These are phyloP conservation scores for Mythimna lalbum DNA, from an alignment of 2,888 invertebrate genomes.

Conservation along the genomic window DNA sequence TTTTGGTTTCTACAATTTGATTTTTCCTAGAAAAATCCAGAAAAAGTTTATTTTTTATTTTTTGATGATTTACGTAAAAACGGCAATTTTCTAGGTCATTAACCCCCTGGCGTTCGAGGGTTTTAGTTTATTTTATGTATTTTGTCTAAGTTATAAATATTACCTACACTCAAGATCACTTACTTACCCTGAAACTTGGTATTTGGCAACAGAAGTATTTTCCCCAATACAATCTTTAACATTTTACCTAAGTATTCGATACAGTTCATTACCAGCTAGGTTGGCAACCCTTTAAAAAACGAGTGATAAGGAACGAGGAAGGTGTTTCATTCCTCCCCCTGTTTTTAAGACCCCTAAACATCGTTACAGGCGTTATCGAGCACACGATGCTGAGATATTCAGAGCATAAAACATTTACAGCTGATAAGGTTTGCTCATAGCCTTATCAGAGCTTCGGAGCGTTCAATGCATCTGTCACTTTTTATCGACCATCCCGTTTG, in stretches of 20 bases:
- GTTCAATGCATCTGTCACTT: not conserved
- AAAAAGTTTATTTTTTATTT: no score
- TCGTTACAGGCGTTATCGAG: constrained; percentile 49
- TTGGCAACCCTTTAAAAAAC: constrained; percentile 2
- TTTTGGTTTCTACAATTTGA: no score
- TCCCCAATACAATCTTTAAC: not conserved
- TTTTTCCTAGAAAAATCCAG: no score
- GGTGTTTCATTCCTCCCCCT: not conserved
- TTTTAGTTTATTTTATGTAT: no score
- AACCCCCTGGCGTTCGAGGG: no score
- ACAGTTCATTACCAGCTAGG: not conserved
- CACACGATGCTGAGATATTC: constrained; percentile 39
- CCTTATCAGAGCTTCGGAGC: not conserved
- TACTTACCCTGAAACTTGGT: no score
- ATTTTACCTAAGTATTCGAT: not conserved
- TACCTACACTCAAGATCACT: no score
- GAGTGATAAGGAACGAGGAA: constrained; percentile 25
- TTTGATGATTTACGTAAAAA: no score
- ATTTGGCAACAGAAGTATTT: no score
- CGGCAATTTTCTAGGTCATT: no score
- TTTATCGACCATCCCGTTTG: not conserved
- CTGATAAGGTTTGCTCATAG: constrained; percentile 20
- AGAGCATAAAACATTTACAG: constrained; percentile 35
- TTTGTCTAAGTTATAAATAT: no score
- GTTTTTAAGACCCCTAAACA: constrained; percentile 21